A percentile compares a stretch with the other conserved stretches of the same genome.
These are phyloP conservation scores for Drosophila eohydei DNA, from an alignment of 2,888 invertebrate genomes.

Conservation along the genomic window DNA sequence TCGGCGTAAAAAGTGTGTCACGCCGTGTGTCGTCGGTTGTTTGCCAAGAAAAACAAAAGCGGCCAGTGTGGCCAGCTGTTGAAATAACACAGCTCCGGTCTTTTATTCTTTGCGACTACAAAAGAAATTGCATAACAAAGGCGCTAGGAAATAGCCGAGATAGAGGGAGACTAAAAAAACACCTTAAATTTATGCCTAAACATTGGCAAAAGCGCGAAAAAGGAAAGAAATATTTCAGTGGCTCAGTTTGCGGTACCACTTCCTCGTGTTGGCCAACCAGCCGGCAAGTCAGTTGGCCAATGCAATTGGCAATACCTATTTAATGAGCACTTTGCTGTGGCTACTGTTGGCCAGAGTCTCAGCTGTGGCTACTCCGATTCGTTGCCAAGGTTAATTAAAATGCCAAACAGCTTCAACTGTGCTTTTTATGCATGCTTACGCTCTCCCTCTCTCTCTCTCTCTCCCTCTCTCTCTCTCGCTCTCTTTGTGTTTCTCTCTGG, in stretches of 20 bases:
- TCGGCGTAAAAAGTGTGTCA: slow-evolving; percentile 66
- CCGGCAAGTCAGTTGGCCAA: slow-evolving; percentile 78
- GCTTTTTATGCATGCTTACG: slow-evolving; percentile 26
- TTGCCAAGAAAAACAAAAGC: slow-evolving; percentile 51
- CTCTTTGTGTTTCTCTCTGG: background rate
- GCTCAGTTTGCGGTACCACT: slow-evolving; percentile 71
- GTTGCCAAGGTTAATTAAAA: slow-evolving; percentile 80
- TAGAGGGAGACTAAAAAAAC: slow-evolving; percentile 19
- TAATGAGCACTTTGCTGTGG: slow-evolving; percentile 39
- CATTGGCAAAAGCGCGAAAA: slow-evolving; percentile 47
- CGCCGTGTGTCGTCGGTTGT: slow-evolving; percentile 25
- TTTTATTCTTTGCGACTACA: slow-evolving; percentile 54
- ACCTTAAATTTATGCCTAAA: slow-evolving; percentile 39
- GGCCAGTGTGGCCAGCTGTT: slow-evolving; percentile 41
- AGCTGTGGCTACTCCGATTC: slow-evolving; percentile 56
- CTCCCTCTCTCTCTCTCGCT: slow-evolving; percentile 7
- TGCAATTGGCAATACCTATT: slow-evolving; percentile 66
- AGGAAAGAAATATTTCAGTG: slow-evolving; percentile 64
- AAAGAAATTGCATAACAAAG: slow-evolving; percentile 56
- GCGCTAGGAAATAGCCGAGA: slow-evolving; percentile 66
- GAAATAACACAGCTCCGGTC: slow-evolving; percentile 27
- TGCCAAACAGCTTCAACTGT: slow-evolving; percentile 63
- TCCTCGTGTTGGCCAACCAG: slow-evolving; percentile 78
- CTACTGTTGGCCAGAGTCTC: slow-evolving; percentile 20
- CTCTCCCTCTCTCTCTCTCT: slow-evolving; percentile 1